These are phyloP conservation scores for Noctua fimbriata DNA, from an alignment of 2,888 invertebrate genomes.

Conservation along the genomic window DNA sequence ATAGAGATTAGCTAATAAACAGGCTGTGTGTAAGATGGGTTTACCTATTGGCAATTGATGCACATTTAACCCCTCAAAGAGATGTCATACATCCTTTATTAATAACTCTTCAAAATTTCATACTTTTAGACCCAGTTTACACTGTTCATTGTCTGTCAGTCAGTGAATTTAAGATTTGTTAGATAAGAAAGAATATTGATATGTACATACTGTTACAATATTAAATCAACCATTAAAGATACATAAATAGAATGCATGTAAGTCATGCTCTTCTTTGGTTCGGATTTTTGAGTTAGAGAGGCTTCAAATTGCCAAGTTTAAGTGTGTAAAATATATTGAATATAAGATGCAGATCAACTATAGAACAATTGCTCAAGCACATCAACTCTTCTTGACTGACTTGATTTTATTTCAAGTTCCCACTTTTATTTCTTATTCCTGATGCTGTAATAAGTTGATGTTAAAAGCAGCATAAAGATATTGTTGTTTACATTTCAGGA, in stretches of 20 bases:
- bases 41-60: neutral
- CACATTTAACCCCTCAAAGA: neutral
- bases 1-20: neutral
- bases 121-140: neutral
- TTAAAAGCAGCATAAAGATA: neutral
- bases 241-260: neutral
- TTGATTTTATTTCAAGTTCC: neutral
- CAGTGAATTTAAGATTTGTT: neutral
- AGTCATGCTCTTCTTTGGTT: neutral
- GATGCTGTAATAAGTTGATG: neutral
- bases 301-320: neutral
- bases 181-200: too few species aligned
- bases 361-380: neutral
- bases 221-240: too few species aligned
- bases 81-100: neutral
- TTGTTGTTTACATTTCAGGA: conserved; percentile 84
- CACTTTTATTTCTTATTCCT: neutral
- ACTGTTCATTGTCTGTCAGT: neutral
- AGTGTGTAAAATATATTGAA: neutral
- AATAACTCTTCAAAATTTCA: neutral
- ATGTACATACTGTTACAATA: too few species aligned
- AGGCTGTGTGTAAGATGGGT: neutral
- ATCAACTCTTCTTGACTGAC: neutral
- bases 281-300: neutral
- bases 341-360: neutral